Base-by-base conservation (phyloP, 2,888 invertebrate species). In the Eupeodes latifasciatus region DNA sequence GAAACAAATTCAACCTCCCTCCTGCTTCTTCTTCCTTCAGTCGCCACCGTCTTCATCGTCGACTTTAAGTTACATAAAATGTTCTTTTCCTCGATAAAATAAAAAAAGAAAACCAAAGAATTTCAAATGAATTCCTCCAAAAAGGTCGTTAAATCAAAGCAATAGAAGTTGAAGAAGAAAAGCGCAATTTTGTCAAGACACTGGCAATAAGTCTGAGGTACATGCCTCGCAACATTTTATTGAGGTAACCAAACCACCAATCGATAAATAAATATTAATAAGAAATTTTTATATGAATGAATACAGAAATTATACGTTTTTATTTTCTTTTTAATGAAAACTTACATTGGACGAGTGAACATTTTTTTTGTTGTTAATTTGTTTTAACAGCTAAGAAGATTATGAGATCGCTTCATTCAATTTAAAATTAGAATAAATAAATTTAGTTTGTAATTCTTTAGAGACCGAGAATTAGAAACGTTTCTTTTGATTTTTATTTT, bases 311-410 rank as follows among this genome's bases (percentile, higher is more conserved):
- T 78, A 34, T 27, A 27, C 27, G 55, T 55, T 75, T 34, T 74
- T 61, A 69, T 53, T 57, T 10, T 10, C 16, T 27, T 27, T 27
- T 27, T 3, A 27, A 27, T 27, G 27, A 27, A 27, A 71, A 89
- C 93, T 93, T 91, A 93, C 92, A 91, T 91, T 90, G 92, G 92
- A 75, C 93, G 91, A 90, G 92, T 91, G 84, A 93, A 91, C 92
- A 93, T 93, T 87, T 90, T 92, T 82, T 90, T 92, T 82, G 62
- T 83, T 16, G 79, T 84, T 27, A 27, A 27, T 27, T 88, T 81
- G 66, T 47, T 74, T 66, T 74, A 74, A 67, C 51, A 66, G 55
- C 27, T 80, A 47, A 34, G 12, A 14, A 14, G 27, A 27, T 27
- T n/a, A 44, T 78, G 85, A 88, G 81, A 80, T 86, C 86, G 86